phyloP scores from a whole-genome alignment of 2,113 vertebrate genomes.

The Aramus guarauna region DNA sequence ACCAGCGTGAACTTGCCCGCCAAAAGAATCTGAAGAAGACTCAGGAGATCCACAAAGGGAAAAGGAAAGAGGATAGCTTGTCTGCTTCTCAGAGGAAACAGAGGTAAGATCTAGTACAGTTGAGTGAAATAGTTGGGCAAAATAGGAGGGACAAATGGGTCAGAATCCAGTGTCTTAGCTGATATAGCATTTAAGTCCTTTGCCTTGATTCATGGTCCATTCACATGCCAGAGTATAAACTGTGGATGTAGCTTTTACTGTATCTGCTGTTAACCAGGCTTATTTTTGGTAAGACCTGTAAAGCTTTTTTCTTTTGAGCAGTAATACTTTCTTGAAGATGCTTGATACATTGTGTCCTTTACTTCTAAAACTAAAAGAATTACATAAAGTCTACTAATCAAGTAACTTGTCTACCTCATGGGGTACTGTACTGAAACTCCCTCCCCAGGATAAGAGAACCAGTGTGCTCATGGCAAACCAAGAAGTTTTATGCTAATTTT shows the following conservation, averaged over 20 bases:
- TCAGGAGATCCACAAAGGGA: conserved; percentile 77
- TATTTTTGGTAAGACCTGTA: background rate
- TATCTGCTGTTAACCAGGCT: background rate
- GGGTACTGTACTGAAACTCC: background rate
- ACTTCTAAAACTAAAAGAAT: background rate
- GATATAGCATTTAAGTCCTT: background rate
- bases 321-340: background rate
- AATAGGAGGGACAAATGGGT: background rate
- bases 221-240: background rate
- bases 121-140: background rate
- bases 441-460: background rate
- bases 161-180: background rate
- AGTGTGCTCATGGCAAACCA: background rate
- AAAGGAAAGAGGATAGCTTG: conserved; percentile 78
- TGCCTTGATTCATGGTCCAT: background rate
- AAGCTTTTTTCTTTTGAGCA: background rate
- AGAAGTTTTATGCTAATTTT: background rate
- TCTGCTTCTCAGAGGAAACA: conserved; percentile 78
- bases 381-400: background rate
- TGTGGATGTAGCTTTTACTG: background rate
- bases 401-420: background rate
- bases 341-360: background rate
- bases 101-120: conserved; percentile 40
- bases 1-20: conserved; percentile 78
- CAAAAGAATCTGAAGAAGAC: conserved; percentile 80